These are phyloP conservation scores for Choristoneura rosaceana DNA, from an alignment of 2,888 invertebrate genomes.

Conservation along the genomic window DNA sequence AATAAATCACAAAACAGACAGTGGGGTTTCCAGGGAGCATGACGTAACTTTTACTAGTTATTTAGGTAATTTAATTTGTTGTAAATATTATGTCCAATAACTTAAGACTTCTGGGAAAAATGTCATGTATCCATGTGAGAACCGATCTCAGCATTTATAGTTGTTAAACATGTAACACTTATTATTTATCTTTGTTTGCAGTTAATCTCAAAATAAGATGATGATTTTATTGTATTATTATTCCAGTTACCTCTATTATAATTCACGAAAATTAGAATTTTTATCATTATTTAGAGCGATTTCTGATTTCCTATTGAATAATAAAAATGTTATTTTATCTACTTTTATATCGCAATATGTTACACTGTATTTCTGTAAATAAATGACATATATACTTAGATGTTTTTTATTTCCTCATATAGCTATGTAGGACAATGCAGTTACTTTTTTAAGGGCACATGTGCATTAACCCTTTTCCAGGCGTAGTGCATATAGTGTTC, in stretches of 20 bases:
- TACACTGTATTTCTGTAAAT: slow-evolving; percentile 24
- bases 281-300: not conserved
- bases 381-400: not conserved
- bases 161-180: slow-evolving; percentile 9
- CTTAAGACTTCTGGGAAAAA: not conserved
- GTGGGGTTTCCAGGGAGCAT: too few relatives aligned
- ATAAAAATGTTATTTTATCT: slow-evolving; percentile 1
- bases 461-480: too few relatives aligned
- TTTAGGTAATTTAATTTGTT: slow-evolving; percentile 4
- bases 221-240: not conserved
- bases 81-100: slow-evolving; percentile 15
- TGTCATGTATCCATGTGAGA: slow-evolving; percentile 25
- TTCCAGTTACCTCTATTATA: not conserved
- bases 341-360: slow-evolving; percentile 26
- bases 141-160: slow-evolving; percentile 29
- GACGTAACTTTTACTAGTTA: not conserved
- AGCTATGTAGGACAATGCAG: not conserved
- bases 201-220: not conserved
- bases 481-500: too few relatives aligned
- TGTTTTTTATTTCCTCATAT: not conserved
- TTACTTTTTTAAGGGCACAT: not conserved
- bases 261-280: not conserved
- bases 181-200: not conserved
- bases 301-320: not conserved
- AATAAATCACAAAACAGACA: too few relatives aligned